Evolutionary conservation across 2,888 invertebrate species (phyloP).

Genomic region (Odontomyia ornata): DNA sequence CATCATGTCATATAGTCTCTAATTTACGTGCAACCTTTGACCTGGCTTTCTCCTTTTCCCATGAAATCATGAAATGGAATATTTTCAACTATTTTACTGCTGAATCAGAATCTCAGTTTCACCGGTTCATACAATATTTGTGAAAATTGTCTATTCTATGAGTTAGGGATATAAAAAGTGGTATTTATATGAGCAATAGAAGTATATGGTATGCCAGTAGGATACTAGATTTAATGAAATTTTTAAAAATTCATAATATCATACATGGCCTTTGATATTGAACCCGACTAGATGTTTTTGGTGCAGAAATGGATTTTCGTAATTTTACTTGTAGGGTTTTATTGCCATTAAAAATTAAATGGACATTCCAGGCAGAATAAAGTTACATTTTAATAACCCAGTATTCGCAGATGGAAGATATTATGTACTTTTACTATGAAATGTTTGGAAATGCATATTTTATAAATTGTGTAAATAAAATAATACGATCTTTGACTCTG

Average conservation of each 20-base stretch:
- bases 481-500: too few relatives aligned
- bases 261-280: not conserved
- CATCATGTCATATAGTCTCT: slow-evolving; percentile 48
- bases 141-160: not conserved
- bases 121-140: not conserved
- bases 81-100: slow-evolving; percentile 30
- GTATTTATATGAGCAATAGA: not conserved
- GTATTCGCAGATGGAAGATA: too few relatives aligned
- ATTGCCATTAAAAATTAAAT: too few relatives aligned
- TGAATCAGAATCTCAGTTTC: slow-evolving; percentile 1
- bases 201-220: not conserved
- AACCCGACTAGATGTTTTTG: too few relatives aligned
- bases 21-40: slow-evolving; percentile 50
- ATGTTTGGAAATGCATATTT: too few relatives aligned
- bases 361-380: too few relatives aligned
- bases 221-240: slow-evolving; percentile 26
- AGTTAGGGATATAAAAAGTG: not conserved
- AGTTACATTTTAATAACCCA: too few relatives aligned
- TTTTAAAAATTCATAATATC: slow-evolving; percentile 21
- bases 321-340: too few relatives aligned
- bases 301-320: too few relatives aligned
- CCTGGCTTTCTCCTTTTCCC: slow-evolving; percentile 47
- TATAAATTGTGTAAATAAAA: too few relatives aligned
- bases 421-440: too few relatives aligned
- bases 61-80: slow-evolving; percentile 43